Conservation (phyloP, 2,888 invertebrate species). For the Protophormia terraenovae region DNA sequence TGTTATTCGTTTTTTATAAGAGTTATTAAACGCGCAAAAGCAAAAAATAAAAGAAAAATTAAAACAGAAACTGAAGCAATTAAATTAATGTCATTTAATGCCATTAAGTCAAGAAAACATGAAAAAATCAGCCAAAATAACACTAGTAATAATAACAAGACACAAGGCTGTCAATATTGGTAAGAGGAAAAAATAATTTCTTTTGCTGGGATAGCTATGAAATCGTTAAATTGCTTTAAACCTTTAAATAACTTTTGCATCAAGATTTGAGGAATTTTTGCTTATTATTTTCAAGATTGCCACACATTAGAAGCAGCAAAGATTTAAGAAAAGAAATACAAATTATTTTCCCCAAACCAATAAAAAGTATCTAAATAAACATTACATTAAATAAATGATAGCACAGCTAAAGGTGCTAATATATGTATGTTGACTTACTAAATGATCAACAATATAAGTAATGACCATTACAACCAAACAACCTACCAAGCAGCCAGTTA, state of each 20-base stretch:
- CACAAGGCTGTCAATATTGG: conserved; percentile 1
- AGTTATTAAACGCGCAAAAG: neutral
- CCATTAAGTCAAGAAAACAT: conserved; percentile 54
- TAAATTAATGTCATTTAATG: conserved; percentile 58
- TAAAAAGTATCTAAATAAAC: conserved; percentile 42
- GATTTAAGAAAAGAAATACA: no score
- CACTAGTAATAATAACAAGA: conserved; percentile 14
- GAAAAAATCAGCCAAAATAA: conserved; percentile 52
- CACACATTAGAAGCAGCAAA: no score
- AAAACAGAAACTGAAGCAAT: conserved; percentile 35
- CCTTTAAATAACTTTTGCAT: no score
- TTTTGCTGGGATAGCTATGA: no score
- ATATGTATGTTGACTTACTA: conserved; percentile 58
- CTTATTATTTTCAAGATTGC: no score
- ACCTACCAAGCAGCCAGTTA: neutral
- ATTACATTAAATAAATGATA: conserved; percentile 50
- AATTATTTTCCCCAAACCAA: neutral
- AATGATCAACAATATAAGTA: conserved; percentile 52
- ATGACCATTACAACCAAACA: conserved; percentile 16
- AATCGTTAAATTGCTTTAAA: no score
- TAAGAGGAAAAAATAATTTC: neutral
- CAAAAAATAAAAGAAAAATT: neutral
- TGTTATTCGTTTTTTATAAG: neutral
- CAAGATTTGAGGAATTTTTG: no score
- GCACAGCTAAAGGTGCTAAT: conserved; percentile 62